phyloP scores from a whole-genome alignment of 2,888 invertebrate species.

The Oscheius myriophilus region DNA sequence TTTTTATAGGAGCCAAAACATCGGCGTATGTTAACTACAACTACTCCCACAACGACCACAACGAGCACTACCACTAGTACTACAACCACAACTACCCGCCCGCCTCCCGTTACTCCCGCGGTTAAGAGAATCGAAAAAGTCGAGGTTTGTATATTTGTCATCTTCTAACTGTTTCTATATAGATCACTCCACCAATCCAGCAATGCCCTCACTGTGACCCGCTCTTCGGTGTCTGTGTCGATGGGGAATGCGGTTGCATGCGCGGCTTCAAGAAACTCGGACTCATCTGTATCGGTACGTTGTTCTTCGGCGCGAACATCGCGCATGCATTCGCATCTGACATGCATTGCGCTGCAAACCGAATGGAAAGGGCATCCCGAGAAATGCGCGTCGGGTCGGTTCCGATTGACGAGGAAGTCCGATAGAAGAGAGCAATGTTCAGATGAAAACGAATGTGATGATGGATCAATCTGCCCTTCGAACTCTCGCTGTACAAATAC shows the following conservation, averaged over 20 bases:
- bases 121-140: slow-evolving; percentile 12
- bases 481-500: slow-evolving; percentile 85
- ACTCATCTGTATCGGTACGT: slow-evolving; percentile 60
- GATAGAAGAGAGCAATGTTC: slow-evolving; percentile 61
- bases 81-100: not conserved
- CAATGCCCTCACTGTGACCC: slow-evolving; percentile 53
- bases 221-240: slow-evolving; percentile 56
- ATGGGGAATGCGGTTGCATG: slow-evolving; percentile 62
- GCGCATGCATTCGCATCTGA: slow-evolving; percentile 21
- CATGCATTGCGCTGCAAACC: slow-evolving; percentile 19
- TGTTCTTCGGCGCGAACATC: not conserved
- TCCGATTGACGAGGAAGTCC: too few relatives aligned
- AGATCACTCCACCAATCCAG: slow-evolving; percentile 27
- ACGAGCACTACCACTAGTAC: slow-evolving; percentile 24
- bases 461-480: slow-evolving; percentile 80
- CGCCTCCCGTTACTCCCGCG: slow-evolving; percentile 15
- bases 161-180: not conserved
- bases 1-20: slow-evolving; percentile 29
- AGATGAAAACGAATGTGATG: slow-evolving; percentile 89
- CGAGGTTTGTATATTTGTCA: not conserved
- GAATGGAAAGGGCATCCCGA: slow-evolving; percentile 11
- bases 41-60: slow-evolving; percentile 23
- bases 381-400: not conserved
- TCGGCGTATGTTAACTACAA: slow-evolving; percentile 29
- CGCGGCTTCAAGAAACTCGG: slow-evolving; percentile 60